These are phyloP conservation scores for Seriola quinqueradiata DNA, from an alignment of 2,113 vertebrate species.

Conservation along the genomic window DNA sequence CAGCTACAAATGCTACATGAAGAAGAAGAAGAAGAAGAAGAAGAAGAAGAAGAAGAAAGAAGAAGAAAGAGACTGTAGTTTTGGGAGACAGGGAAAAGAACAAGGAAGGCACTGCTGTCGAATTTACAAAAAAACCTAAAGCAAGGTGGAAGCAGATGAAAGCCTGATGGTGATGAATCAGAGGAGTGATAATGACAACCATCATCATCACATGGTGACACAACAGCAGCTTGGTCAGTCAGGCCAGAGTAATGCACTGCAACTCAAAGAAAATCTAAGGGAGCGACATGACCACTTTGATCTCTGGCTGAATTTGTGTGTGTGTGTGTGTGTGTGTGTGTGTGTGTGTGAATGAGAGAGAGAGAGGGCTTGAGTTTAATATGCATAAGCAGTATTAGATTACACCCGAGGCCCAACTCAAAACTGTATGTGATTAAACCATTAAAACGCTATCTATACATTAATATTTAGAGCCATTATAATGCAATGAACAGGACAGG, in stretches of 20 bases:
- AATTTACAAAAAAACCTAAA: neutral
- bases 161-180: slow-evolving; percentile 15
- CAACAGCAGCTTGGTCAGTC: slow-evolving; percentile 10
- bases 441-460: slow-evolving; percentile 29
- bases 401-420: neutral
- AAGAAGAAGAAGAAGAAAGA: neutral
- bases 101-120: neutral
- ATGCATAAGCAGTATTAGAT: slow-evolving; percentile 24
- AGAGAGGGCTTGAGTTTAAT: slow-evolving; percentile 2
- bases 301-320: slow-evolving; percentile 4
- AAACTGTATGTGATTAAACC: neutral
- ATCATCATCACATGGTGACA: neutral
- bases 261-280: slow-evolving; percentile 5
- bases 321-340: slow-evolving; percentile 2
- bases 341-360: neutral
- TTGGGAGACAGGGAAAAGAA: neutral
- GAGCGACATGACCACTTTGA: slow-evolving; percentile 17
- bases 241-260: slow-evolving; percentile 9
- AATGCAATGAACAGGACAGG: neutral
- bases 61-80: neutral
- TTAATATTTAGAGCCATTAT: neutral
- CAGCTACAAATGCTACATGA: no score
- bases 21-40: neutral
- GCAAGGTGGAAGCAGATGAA: slow-evolving; percentile 8
- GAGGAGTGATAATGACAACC: slow-evolving; percentile 1